Evolutionary conservation across 23 tunicate species (phyloP).

Genomic region (Phallusia fumigata): DNA sequence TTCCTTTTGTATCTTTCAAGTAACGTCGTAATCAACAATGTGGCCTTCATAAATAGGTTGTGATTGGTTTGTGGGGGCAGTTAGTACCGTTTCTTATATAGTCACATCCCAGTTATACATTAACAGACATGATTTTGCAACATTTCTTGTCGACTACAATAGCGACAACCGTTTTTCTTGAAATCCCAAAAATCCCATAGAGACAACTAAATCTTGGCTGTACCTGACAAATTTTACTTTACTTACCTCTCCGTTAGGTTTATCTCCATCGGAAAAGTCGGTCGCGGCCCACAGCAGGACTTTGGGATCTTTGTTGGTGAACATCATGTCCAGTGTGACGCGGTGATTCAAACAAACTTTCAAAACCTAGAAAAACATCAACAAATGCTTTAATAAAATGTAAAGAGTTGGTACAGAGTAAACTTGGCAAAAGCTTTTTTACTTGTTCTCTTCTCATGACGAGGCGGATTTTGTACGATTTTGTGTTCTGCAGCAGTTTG

Average conservation of each 20-base stretch:
- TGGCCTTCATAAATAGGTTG: too few relatives aligned
- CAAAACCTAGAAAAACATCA: slow-evolving; percentile 54
- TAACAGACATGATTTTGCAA: too few relatives aligned
- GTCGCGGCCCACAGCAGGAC: slow-evolving; percentile 58
- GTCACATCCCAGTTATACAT: too few relatives aligned
- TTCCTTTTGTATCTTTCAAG: neutral
- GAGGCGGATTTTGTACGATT: slow-evolving; percentile 57
- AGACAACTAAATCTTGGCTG: too few relatives aligned
- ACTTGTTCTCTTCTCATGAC: slow-evolving; percentile 96
- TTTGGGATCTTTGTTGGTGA: slow-evolving; percentile 46
- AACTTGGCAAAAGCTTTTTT: neutral
- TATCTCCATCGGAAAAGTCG: slow-evolving; percentile 80
- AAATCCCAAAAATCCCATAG: too few relatives aligned
- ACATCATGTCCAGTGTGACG: slow-evolving; percentile 26
- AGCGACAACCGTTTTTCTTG: too few relatives aligned
- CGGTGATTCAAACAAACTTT: slow-evolving; percentile 87
- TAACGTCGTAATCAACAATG: too few relatives aligned
- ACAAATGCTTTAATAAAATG: neutral
- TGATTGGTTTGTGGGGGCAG: too few relatives aligned
- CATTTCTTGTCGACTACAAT: too few relatives aligned
- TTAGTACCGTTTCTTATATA: too few relatives aligned
- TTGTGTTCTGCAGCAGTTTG: slow-evolving; percentile 46
- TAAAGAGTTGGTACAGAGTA: neutral
- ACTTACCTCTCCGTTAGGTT: slow-evolving; percentile 58
- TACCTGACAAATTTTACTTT: too few relatives aligned